Conservation (phyloP, 2,797 vertebrate genomes). For the Bradypodion pumilum region DNA sequence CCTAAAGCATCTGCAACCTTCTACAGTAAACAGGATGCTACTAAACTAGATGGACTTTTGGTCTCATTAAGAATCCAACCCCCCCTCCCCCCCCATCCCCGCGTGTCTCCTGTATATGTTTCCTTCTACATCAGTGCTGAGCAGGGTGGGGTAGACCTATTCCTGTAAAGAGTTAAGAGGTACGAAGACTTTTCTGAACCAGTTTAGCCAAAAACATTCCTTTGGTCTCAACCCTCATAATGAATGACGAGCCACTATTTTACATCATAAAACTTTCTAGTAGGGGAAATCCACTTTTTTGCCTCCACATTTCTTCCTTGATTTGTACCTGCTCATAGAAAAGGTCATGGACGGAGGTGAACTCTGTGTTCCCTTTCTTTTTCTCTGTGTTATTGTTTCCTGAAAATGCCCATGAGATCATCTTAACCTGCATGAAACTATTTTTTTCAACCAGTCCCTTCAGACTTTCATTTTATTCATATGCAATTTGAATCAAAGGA, state of each 20-base stretch:
- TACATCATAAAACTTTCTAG: background rate
- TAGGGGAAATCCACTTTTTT: background rate
- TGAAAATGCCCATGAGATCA: background rate
- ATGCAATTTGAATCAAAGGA: background rate
- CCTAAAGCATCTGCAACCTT: background rate
- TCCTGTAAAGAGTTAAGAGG: background rate
- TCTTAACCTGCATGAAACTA: background rate
- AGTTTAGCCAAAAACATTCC: background rate
- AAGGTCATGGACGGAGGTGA: background rate
- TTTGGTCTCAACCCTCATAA: background rate
- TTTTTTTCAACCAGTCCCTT: background rate
- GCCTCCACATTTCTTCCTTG: background rate
- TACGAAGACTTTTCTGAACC: background rate
- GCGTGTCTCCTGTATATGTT: background rate
- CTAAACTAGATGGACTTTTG: background rate
- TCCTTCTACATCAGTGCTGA: background rate
- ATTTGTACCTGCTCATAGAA: background rate
- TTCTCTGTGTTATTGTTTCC: background rate
- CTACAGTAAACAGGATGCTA: background rate
- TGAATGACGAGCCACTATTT: background rate
- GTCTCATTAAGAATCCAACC: background rate
- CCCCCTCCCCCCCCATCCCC: too few species aligned
- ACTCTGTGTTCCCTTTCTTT: background rate
- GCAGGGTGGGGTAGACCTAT: background rate
- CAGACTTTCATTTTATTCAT: background rate